A percentile compares a stretch with the other conserved stretches of the same genome.
Conservation (phyloP, 2,797 vertebrate genomes). For the Oophaga sylvatica region DNA sequence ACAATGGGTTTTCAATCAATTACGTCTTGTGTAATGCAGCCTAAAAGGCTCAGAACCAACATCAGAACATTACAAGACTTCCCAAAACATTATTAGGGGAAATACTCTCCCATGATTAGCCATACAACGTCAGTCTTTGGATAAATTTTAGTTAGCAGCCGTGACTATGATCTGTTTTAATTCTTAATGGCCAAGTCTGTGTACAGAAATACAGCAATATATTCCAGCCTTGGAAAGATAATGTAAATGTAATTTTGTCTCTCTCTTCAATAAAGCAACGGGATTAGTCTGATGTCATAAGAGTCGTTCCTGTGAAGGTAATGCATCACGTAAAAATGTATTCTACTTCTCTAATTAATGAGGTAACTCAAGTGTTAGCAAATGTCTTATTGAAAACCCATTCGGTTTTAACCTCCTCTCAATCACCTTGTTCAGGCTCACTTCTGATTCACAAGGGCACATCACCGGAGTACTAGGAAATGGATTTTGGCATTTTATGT, state of each 20-base stretch:
- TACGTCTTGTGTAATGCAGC: neutral
- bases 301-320: neutral
- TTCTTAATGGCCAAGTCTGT: neutral
- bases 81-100: neutral
- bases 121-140: neutral
- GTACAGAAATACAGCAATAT: neutral
- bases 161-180: neutral
- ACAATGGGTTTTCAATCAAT: neutral
- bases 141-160: neutral
- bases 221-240: neutral
- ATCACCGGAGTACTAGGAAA: neutral
- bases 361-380: conserved; percentile 15
- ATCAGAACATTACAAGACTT: neutral
- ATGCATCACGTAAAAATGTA: conserved; percentile 40
- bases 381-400: conserved; percentile 39
- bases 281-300: conserved; percentile 24
- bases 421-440: conserved; percentile 23
- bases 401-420: conserved; percentile 24
- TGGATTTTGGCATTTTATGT: neutral
- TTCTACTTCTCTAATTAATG: conserved; percentile 42
- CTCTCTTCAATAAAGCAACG: neutral
- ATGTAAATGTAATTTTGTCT: conserved; percentile 27
- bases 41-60: neutral
- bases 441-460: neutral
- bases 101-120: neutral